Evolutionary conservation across 2,113 vertebrate species (phyloP).

Genomic region (Triplophysa siluroides): DNA sequence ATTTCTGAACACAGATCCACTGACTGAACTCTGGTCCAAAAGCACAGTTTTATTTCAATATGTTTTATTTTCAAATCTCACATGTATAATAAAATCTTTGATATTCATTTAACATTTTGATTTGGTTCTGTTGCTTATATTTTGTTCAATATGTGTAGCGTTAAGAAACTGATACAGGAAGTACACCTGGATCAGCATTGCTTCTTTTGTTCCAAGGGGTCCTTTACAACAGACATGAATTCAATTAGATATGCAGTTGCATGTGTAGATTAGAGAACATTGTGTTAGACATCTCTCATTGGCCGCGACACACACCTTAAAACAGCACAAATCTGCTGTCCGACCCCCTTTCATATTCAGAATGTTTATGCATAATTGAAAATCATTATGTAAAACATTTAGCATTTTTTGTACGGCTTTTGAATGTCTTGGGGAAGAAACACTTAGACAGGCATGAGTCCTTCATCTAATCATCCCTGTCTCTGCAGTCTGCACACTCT

Average conservation of each 20-base stretch:
- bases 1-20: no score
- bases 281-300: not conserved
- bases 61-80: no score
- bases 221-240: not conserved
- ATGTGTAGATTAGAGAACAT: not conserved
- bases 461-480: conserved; percentile 23
- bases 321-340: conserved; percentile 12
- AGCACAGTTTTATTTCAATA: no score
- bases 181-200: no score
- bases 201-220: no score
- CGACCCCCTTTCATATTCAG: conserved; percentile 14
- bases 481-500: conserved; percentile 22
- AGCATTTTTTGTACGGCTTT: conserved; percentile 6
- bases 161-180: no score
- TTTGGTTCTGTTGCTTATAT: no score
- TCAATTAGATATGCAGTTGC: not conserved
- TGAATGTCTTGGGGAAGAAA: conserved; percentile 4
- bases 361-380: conserved; percentile 39
- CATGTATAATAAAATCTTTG: no score
- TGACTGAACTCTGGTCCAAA: no score
- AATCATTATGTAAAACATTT: conserved; percentile 18
- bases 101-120: no score
- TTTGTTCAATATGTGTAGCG: no score
- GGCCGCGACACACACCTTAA: conserved; percentile 5
- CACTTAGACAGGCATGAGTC: conserved; percentile 20